Percentiles rank a stretch among this genome's conserved stretches.
Evolutionary conservation across 2,888 invertebrate species (phyloP).

Genomic region (Hylaea fasciaria): DNA sequence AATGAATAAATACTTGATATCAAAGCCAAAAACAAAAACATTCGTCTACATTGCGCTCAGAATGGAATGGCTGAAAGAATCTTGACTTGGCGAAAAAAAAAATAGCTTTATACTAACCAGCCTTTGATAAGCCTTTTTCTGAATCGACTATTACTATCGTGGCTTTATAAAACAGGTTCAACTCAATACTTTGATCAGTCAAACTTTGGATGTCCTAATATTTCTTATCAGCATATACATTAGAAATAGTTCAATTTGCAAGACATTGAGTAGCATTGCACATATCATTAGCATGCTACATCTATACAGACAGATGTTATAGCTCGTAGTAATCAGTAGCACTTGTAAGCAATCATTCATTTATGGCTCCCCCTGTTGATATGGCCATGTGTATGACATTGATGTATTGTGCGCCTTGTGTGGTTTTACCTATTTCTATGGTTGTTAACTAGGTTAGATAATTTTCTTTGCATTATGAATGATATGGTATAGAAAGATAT

Average conservation of each 20-base stretch:
- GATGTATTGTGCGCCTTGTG: slow-evolving; percentile 41
- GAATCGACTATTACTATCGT: no score
- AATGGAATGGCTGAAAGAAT: no score
- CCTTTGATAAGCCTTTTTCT: no score
- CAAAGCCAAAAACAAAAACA: no score
- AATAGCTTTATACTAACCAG: no score
- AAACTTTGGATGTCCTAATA: no score
- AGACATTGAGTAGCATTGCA: background rate
- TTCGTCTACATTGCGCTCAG: no score
- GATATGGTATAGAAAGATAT: background rate
- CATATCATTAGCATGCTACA: background rate
- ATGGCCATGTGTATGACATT: slow-evolving; percentile 40
- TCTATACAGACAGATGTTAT: slow-evolving; percentile 5
- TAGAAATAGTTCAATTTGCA: background rate
- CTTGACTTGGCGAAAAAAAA: no score
- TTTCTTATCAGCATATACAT: no score
- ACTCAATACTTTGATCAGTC: no score
- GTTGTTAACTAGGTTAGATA: background rate
- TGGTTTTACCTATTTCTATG: slow-evolving; percentile 36
- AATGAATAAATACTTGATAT: no score
- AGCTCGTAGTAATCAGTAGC: slow-evolving; percentile 60
- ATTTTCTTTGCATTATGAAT: background rate
- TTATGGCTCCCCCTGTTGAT: slow-evolving; percentile 60
- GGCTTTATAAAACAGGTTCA: no score
- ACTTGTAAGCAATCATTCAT: slow-evolving; percentile 83